Conservation (phyloP, 2,888 invertebrate genomes). For the Latrodectus hesperus region DNA sequence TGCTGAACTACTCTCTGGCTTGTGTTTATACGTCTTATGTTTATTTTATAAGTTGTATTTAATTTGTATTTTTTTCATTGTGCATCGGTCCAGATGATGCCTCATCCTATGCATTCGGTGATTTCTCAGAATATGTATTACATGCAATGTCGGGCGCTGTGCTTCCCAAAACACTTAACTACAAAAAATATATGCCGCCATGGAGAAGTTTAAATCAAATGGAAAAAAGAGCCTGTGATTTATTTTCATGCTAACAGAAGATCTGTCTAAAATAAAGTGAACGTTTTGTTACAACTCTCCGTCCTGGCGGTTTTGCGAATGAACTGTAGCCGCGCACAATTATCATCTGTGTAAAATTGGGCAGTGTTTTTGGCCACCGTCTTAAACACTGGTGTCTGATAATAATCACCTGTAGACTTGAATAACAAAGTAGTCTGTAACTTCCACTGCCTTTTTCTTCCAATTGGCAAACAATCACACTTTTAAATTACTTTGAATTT, state of each 20-base stretch:
- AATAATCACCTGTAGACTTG: not conserved
- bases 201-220: slow-evolving; percentile 29
- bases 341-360: slow-evolving; percentile 28
- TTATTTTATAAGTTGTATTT: slow-evolving; percentile 47
- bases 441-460: slow-evolving; percentile 14
- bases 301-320: slow-evolving; percentile 45
- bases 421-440: slow-evolving; percentile 6
- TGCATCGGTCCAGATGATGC: slow-evolving; percentile 34
- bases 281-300: slow-evolving; percentile 18
- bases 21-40: slow-evolving; percentile 51
- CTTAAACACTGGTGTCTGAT: not conserved
- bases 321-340: slow-evolving; percentile 65
- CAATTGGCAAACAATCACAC: slow-evolving; percentile 16
- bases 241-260: slow-evolving; percentile 4
- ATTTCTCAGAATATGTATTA: slow-evolving; percentile 23
- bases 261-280: slow-evolving; percentile 5
- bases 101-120: slow-evolving; percentile 28
- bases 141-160: slow-evolving; percentile 16
- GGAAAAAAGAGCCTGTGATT: not conserved
- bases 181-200: slow-evolving; percentile 24
- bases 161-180: slow-evolving; percentile 14
- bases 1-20: slow-evolving; percentile 22
- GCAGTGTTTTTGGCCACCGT: slow-evolving; percentile 3
- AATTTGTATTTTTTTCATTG: slow-evolving; percentile 37
- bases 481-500: slow-evolving; percentile 15